phyloP scores from a whole-genome alignment of 2,888 invertebrate genomes.

The Parelbella ahira region DNA sequence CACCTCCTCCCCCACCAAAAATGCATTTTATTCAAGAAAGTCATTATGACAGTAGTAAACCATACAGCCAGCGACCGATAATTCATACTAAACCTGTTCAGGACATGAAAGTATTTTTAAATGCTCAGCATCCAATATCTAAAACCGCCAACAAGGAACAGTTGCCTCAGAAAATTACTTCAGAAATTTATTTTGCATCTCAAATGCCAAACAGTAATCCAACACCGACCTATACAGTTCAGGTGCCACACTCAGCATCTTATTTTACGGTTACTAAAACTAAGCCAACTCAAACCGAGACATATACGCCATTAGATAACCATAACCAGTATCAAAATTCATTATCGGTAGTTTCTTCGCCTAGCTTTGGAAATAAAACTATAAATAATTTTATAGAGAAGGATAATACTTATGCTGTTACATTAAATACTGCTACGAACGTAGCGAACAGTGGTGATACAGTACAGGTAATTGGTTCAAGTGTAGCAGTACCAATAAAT shows the following conservation, averaged over 20 bases:
- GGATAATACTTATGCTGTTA: conserved; percentile 58
- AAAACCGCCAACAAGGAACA: conserved; percentile 44
- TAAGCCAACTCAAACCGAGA: conserved; percentile 1
- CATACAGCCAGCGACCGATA: conserved; percentile 58
- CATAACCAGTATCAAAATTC: conserved; percentile 33
- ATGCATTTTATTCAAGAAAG: conserved; percentile 52
- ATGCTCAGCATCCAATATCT: conserved; percentile 67
- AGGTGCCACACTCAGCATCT: conserved; percentile 50
- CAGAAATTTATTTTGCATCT: conserved; percentile 73
- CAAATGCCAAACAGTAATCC: conserved; percentile 61
- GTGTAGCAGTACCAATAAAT: conserved; percentile 58
- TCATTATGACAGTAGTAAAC: conserved; percentile 54
- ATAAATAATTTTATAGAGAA: conserved; percentile 41
- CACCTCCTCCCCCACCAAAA: conserved; percentile 71
- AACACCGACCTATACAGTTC: conserved; percentile 64
- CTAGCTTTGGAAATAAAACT: conserved; percentile 49
- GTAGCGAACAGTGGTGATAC: conserved; percentile 50
- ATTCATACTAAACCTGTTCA: conserved; percentile 68
- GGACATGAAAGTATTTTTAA: conserved; percentile 71
- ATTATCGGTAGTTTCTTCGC: conserved; percentile 40
- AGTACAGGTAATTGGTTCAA: conserved; percentile 60
- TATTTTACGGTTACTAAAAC: conserved; percentile 39
- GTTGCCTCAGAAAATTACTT: conserved; percentile 68
- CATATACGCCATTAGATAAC: not conserved
- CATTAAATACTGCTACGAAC: conserved; percentile 63